phyloP scores from a whole-genome alignment of 1,140 invertebrate species.

The Heterodera schachtii region DNA sequence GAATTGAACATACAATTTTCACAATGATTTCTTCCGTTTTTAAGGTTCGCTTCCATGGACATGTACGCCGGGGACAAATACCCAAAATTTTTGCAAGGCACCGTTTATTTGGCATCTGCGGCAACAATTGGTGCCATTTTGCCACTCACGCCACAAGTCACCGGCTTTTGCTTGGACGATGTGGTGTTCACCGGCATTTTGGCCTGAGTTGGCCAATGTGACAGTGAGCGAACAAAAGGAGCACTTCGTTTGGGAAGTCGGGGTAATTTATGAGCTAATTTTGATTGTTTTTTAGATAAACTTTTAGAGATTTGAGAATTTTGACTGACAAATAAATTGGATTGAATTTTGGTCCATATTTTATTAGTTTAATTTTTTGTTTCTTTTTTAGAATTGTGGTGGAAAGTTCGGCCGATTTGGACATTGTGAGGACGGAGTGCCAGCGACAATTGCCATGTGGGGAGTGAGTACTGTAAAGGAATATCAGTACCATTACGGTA shows the following conservation, averaged over 20 bases:
- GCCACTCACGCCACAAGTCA: slow-evolving; percentile 10
- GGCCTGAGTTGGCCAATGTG: slow-evolving; percentile 27
- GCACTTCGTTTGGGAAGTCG: background rate
- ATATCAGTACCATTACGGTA: background rate
- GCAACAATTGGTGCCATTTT: slow-evolving; percentile 18
- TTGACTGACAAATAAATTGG: too few species aligned
- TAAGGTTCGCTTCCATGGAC: slow-evolving; percentile 28
- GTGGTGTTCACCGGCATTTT: slow-evolving; percentile 39
- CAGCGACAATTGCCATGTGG: background rate
- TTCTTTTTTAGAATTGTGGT: background rate
- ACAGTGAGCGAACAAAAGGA: background rate
- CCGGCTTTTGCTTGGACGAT: slow-evolving; percentile 28
- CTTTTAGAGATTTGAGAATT: too few species aligned
- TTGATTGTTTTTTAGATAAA: too few species aligned
- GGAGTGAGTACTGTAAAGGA: background rate
- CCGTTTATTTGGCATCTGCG: slow-evolving; percentile 24
- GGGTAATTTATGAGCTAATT: background rate
- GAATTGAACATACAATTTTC: too few species aligned
- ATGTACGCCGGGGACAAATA: slow-evolving; percentile 20
- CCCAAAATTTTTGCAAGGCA: slow-evolving; percentile 24
- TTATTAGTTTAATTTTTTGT: too few species aligned
- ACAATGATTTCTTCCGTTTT: too few species aligned
- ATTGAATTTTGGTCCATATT: too few species aligned
- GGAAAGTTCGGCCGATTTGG: background rate
- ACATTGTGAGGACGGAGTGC: background rate